Evolutionary conservation across 2,113 vertebrate genomes (phyloP), one percentile per base, ranked within the genome.

Genomic region (Ammodramus savannarum): DNA sequence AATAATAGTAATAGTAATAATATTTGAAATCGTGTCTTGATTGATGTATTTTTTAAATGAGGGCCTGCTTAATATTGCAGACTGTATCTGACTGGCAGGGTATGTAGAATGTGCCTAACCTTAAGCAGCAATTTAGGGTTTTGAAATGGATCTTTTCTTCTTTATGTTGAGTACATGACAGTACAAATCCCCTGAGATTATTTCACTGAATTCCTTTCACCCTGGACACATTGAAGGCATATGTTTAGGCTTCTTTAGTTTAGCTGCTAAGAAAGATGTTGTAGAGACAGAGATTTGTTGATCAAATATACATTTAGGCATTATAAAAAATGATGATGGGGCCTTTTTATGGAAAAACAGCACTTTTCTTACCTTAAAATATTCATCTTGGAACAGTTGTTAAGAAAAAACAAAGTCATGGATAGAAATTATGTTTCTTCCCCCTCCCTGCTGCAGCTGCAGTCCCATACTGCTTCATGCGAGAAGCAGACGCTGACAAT

Each of bases 381-480:
- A 61, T 10, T 11, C 7, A 15, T 61, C 62, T 85, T 43, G 11
- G 16, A 71, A 48, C 16, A 46, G 21, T 26, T 69, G 2, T 51
- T 88, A 38, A 78, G 39, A 71, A 76, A 77, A 95, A 89, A 59
- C 25, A 62, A 57, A 89, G 36, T 62, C 52, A 61, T 36, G 13
- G 17, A n/a, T 76, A 73, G 20, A 85, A 93, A 49, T 63, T 1
- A 2, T 0, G 0, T 19, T 68, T 68, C 21, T 52, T 6, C 4
- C 14, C 19, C 4, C 11, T 51, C 46, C 29, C 4, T 32, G 16
- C 41, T 71, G 29, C 81, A 49, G 13, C n/a, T 71, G 25, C 78
- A 48, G 20, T 78, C 38, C 32, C 29, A 17, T 36, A 32, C 51
- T 72, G 21, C 36, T 55, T 57, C 49, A 44, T 13, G 14, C 74